Evolutionary conservation across 2,888 invertebrate genomes (phyloP), one percentile per base, ranked within the genome.

Genomic region (Drosophila rellima): DNA sequence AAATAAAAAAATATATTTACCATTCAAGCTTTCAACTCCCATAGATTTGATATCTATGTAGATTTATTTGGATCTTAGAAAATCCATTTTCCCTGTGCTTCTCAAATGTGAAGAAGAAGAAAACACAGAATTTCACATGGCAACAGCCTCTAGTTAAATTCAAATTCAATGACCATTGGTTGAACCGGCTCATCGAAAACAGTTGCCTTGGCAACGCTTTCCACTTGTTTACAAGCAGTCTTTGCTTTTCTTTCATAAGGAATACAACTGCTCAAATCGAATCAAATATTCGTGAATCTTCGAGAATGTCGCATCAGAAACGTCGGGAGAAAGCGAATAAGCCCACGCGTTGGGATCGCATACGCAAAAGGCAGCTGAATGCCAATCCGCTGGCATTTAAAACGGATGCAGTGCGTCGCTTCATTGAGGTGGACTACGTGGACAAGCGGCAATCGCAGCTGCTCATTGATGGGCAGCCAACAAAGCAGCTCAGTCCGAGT

Each of bases 261-360:
- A 15, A 40, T 20, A 29, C 20, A 10, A 13, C n/a, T 18, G 31
- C 37, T 33, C 7, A 26, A 23, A 26, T 17, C 7, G 17, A n/a
- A 15, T 42, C 4, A 11, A 18, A 26, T 29, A 17, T 0, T 11
- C 6, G 44, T 17, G 26, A 29, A 26, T 31, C 11, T 3, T 11
- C 15, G 39, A 20, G 20, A 33, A 88, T 88, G 88, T 74, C 67
- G 26, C 51, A 68, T n/a, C 35, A 17, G 13, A 88, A 83, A 68
- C 80, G 77, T 52, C 76, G 82, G 0, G 83, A 87, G 0, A 91
- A 88, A 62, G 48, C 78, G n/a, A 86, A 80, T 13, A 93, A 92
- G 62, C 90, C 90, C 18, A 90, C 91, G 15, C 88, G 92, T 48
- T 93, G 93, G 93, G 92, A 93, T 80, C 91, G 92, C 47, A 93